A percentile compares a stretch with the other conserved stretches of the same genome.
phyloP scores from a whole-genome alignment of 2,888 invertebrate genomes.

The Acleris laterana region DNA sequence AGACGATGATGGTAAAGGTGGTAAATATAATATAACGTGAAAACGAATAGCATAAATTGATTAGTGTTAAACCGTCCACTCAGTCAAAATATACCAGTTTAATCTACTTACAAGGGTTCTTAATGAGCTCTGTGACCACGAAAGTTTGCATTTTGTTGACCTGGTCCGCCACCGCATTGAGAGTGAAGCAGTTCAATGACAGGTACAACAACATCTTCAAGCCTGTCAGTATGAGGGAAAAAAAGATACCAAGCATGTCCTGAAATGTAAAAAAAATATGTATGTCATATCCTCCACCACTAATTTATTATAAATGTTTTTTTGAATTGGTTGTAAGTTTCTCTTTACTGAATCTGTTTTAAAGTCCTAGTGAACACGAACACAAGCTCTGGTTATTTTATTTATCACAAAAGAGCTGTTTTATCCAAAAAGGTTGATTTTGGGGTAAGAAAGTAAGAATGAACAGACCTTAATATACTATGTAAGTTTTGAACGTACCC shows the following conservation, averaged over 20 bases:
- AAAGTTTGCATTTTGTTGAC: slow-evolving; percentile 1
- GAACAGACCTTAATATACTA: not conserved
- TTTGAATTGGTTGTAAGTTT: too few species aligned
- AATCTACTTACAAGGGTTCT: not conserved
- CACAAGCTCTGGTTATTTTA: too few species aligned
- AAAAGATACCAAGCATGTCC: not conserved
- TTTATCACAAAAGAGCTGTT: too few species aligned
- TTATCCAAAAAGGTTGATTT: too few species aligned
- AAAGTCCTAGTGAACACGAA: too few species aligned
- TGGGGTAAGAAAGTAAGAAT: not conserved
- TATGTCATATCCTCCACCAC: too few species aligned
- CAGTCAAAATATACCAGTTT: not conserved
- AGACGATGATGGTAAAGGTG: too few species aligned
- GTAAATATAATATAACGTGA: too few species aligned
- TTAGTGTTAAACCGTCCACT: too few species aligned
- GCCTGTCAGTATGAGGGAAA: not conserved
- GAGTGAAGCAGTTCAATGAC: not conserved
- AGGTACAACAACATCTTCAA: not conserved
- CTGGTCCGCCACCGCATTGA: not conserved
- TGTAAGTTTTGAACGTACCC: not conserved
- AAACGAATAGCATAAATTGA: too few species aligned
- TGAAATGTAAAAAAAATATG: not conserved
- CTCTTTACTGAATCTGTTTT: too few species aligned
- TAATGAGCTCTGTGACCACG: slow-evolving; percentile 1
- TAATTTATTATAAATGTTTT: too few species aligned